Evolutionary conservation across 2,797 vertebrate species (phyloP).

Genomic region (Pseudochirops cupreus): DNA sequence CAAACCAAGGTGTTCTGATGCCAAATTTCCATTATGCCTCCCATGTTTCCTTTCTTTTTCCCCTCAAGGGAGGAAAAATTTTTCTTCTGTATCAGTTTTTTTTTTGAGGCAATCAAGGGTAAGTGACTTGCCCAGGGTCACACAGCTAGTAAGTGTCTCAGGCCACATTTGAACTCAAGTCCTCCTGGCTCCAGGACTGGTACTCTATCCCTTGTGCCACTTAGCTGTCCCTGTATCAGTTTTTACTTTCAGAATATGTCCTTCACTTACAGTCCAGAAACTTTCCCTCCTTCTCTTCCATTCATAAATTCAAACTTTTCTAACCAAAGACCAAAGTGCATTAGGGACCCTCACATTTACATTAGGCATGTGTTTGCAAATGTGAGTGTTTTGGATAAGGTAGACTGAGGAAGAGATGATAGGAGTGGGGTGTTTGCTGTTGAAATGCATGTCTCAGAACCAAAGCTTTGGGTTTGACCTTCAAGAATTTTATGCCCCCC

Average conservation of each 20-base stretch:
- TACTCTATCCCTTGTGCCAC: background rate
- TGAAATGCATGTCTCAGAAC: background rate
- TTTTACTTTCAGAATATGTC: background rate
- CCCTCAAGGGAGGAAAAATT: background rate
- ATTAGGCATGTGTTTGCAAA: background rate
- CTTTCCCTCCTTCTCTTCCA: background rate
- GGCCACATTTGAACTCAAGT: background rate
- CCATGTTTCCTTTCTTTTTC: background rate
- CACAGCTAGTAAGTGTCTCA: background rate
- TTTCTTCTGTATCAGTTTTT: background rate
- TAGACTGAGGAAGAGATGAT: background rate
- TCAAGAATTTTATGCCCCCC: background rate
- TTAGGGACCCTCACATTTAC: background rate
- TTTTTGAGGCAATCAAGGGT: background rate
- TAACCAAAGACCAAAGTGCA: background rate
- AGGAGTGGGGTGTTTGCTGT: background rate
- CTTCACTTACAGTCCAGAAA: background rate
- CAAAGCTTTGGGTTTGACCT: background rate
- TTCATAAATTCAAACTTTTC: background rate
- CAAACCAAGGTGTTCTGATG: background rate
- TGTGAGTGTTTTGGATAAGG: background rate
- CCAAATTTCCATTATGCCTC: background rate
- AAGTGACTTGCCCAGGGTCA: background rate
- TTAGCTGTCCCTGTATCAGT: background rate
- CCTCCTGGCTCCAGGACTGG: background rate